These are phyloP conservation scores for Drosophila rubida DNA, from an alignment of 2,888 invertebrate species.

Conservation along the genomic window DNA sequence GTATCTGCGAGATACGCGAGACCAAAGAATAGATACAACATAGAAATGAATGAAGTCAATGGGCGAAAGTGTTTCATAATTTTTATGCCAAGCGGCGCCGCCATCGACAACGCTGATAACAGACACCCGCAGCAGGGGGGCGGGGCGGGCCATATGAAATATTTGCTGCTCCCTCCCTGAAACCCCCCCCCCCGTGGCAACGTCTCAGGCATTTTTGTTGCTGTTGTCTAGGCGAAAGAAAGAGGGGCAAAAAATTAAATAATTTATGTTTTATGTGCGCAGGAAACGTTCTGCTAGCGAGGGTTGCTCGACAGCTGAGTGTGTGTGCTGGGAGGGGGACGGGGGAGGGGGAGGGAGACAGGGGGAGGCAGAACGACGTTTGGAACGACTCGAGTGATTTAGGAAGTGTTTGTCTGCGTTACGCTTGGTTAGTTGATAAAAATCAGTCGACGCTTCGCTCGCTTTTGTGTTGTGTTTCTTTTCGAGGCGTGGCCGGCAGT, in stretches of 20 bases:
- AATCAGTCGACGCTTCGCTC: conserved; percentile 73
- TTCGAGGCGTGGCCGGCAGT: background rate
- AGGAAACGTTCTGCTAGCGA: conserved; percentile 65
- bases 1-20: conserved; percentile 25
- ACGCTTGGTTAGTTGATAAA: conserved; percentile 84
- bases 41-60: conserved; percentile 67
- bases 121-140: conserved; percentile 5
- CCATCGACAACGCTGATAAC: conserved; percentile 67
- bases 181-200: background rate
- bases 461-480: conserved; percentile 38
- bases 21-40: conserved; percentile 46
- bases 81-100: conserved; percentile 69
- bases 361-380: conserved; percentile 16
- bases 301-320: conserved; percentile 44
- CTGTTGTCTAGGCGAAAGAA: conserved; percentile 41
- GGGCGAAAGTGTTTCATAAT: conserved; percentile 75
- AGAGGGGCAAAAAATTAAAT: conserved; percentile 71
- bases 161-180: conserved; percentile 38
- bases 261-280: conserved; percentile 78
- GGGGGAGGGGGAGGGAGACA: background rate
- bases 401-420: conserved; percentile 83
- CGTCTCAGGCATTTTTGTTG: conserved; percentile 17
- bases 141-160: no score
- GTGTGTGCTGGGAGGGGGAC: background rate
- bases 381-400: conserved; percentile 78